These are phyloP conservation scores for Ranitomeya imitator DNA, from an alignment of 2,113 vertebrate species.

Conservation along the genomic window DNA sequence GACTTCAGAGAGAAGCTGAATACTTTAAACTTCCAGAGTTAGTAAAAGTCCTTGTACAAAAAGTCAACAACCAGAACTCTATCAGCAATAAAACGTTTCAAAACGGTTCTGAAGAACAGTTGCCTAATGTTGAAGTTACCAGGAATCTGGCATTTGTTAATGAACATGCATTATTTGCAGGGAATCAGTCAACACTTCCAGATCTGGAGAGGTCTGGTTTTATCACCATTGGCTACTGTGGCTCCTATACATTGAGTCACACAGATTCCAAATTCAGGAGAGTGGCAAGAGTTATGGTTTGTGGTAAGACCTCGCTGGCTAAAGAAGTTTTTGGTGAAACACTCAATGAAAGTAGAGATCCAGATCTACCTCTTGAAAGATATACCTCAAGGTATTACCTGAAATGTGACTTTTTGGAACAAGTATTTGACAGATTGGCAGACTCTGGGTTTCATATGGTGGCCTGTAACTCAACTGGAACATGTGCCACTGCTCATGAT, in stretches of 20 bases:
- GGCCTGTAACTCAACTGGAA: conserved; percentile 91
- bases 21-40: conserved; percentile 89
- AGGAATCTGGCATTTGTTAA: conserved; percentile 71
- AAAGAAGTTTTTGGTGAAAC: conserved; percentile 96
- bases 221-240: conserved; percentile 91
- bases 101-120: conserved; percentile 86
- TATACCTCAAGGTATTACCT: conserved; percentile 95
- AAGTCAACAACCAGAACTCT: conserved; percentile 88
- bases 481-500: conserved; percentile 89
- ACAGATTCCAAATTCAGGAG: conserved; percentile 90
- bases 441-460: conserved; percentile 94
- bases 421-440: conserved; percentile 92
- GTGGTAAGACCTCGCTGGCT: conserved; percentile 89
- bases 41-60: conserved; percentile 81
- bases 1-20: conserved; percentile 89
- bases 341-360: conserved; percentile 91
- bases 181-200: background rate
- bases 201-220: conserved; percentile 83
- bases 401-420: conserved; percentile 94
- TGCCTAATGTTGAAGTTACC: conserved; percentile 69
- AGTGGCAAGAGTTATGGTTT: conserved; percentile 93
- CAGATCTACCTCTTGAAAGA: conserved; percentile 85
- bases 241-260: conserved; percentile 90
- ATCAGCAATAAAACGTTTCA: conserved; percentile 83
- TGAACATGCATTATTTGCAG: conserved; percentile 59